Base-by-base conservation (phyloP, 2,797 vertebrate species). In the Enteromius mattozi region DNA sequence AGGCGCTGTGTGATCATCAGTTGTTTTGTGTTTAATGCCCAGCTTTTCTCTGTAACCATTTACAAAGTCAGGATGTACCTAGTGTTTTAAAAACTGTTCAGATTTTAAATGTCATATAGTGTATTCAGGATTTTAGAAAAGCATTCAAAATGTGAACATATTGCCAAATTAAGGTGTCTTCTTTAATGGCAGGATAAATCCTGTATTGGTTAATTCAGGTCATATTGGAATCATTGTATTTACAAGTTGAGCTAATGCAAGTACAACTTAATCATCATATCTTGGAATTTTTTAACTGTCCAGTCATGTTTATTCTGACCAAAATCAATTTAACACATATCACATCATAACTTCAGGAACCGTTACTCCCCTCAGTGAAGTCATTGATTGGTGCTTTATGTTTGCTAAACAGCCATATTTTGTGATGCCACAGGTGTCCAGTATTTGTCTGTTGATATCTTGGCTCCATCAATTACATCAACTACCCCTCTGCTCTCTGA, bases 381-480 rank as follows among this genome's bases (percentile, higher is more conserved):
- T 56, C 5, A 16, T 24, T 40, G 33, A 37, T n/a, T 76, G 13
- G 2, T 56, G 6, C 21, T 24, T 76, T 56, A 24, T 13, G 21
- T 35, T 76, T 40, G 21, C 35, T n/a, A 59, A 56, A 56, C 12
- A 40, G 13, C 13, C 33, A 40, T 6, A 65, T 33, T 68, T 78
- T 74, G 59, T 3, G 17, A 72, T 65, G 24, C 21, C 37, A 86
- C 59, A 40, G 61, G 40, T 79, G 24, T 59, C 16, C 51, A 66
- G 59, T 49, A 68, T 75, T 47, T 56, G 51, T 63, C 13, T 81
- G 33, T 6, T 16, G 12, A 45, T 33, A 8, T 37, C 51, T 54
- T 54, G 24, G 47, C 35, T 19, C 61, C 47, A 21, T 69, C 59
- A 78, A 35, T 84, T 63, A 68, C 40, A 33, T 40, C 16, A 17